A percentile compares a stretch with the other conserved stretches of the same genome.
Evolutionary conservation across 2,888 invertebrate genomes (phyloP).

Genomic region (Latrodectus elegans): DNA sequence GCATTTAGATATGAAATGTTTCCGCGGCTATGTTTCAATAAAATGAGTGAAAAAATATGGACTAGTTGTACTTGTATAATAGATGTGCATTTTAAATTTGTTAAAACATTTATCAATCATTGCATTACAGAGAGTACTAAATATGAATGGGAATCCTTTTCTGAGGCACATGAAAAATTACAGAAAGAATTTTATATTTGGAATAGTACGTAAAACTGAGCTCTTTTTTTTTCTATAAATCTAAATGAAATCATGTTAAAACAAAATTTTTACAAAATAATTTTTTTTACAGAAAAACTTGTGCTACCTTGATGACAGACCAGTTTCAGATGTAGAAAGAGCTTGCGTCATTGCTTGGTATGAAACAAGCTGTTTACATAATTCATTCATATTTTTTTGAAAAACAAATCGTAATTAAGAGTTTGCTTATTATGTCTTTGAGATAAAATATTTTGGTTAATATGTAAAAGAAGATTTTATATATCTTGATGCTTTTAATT

Average conservation of each 20-base stretch:
- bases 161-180: constrained; percentile 88
- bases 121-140: constrained; percentile 81
- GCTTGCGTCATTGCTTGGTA: constrained; percentile 97
- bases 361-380: constrained; percentile 59
- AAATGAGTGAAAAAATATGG: no score
- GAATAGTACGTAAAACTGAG: constrained; percentile 78
- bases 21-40: no score
- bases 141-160: constrained; percentile 91
- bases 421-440: no score
- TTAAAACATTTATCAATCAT: no score
- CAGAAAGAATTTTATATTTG: constrained; percentile 85
- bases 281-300: constrained; percentile 80
- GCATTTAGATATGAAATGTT: no score
- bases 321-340: constrained; percentile 91
- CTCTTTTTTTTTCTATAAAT: neutral
- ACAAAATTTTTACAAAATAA: neutral
- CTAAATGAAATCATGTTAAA: neutral
- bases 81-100: no score
- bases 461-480: no score
- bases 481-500: no score
- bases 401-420: no score
- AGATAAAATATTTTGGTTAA: no score
- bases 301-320: constrained; percentile 90
- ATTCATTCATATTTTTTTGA: no score
- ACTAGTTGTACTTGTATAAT: no score